Conservation (phyloP, 2,113 vertebrate genomes). For the Carollia perspicillata region DNA sequence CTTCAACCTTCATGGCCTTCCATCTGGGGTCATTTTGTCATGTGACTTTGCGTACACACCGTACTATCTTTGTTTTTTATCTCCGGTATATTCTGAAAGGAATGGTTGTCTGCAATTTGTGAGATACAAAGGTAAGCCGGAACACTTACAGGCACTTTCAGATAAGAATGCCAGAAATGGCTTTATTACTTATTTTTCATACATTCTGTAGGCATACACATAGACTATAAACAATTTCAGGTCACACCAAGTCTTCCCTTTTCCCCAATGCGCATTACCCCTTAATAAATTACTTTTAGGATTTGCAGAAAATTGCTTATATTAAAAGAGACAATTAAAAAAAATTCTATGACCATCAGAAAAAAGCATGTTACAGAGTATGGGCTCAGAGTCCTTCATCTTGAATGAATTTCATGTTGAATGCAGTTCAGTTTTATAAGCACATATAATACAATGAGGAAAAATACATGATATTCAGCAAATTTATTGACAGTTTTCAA, state of each 20-base stretch:
- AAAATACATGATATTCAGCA: background rate
- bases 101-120: slow-evolving; percentile 50
- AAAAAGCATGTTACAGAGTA: background rate
- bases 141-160: background rate
- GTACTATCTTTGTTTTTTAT: slow-evolving; percentile 11
- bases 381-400: background rate
- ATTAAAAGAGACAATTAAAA: background rate
- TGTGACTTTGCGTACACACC: background rate
- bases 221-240: background rate
- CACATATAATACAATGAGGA: background rate
- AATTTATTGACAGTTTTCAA: background rate
- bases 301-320: slow-evolving; percentile 2
- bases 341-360: background rate
- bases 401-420: background rate
- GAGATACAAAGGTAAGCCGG: background rate
- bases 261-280: background rate
- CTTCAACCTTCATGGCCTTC: background rate
- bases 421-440: background rate
- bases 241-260: background rate
- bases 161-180: slow-evolving; percentile 9
- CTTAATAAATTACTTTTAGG: background rate
- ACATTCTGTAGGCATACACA: background rate
- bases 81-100: slow-evolving; percentile 45
- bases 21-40: slow-evolving; percentile 33
- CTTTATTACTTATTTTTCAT: background rate